Conservation (phyloP, 2,113 vertebrate species). For the Nycticryphes semicollaris region DNA sequence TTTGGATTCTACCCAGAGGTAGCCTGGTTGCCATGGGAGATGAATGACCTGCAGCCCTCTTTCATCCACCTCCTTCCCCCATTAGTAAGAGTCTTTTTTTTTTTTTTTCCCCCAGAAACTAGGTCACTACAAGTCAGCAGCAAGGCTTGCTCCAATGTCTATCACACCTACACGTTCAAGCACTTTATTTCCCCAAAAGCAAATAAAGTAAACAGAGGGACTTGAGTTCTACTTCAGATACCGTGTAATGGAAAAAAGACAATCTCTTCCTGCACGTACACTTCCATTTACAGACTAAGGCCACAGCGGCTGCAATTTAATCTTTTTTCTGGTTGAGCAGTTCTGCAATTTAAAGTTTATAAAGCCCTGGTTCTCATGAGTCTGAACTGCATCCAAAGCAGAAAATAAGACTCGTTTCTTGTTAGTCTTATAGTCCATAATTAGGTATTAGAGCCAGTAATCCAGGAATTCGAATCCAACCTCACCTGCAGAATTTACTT, state of each 20-base stretch:
- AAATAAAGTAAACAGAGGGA: neutral
- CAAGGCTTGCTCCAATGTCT: neutral
- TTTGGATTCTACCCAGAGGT: neutral
- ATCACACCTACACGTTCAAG: neutral
- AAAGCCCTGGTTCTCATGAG: neutral
- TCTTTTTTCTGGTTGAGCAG: neutral
- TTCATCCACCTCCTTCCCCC: neutral
- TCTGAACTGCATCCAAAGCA: slow-evolving; percentile 27
- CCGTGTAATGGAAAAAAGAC: neutral
- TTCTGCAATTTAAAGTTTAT: neutral
- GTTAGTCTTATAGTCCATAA: neutral
- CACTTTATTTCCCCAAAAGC: neutral
- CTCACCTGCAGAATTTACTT: neutral
- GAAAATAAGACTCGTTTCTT: neutral
- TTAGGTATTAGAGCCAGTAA: neutral
- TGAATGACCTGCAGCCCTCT: slow-evolving; percentile 31
- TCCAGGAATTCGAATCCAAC: neutral
- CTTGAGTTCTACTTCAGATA: neutral
- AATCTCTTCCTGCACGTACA: neutral
- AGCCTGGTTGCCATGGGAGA: slow-evolving; percentile 38
- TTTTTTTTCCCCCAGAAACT: neutral
- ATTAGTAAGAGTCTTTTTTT: neutral
- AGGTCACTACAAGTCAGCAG: slow-evolving; percentile 2
- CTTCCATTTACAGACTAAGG: neutral
- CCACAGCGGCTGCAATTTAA: neutral